Base-by-base conservation (phyloP, 2,113 vertebrate species). In the Archilochus colubris region DNA sequence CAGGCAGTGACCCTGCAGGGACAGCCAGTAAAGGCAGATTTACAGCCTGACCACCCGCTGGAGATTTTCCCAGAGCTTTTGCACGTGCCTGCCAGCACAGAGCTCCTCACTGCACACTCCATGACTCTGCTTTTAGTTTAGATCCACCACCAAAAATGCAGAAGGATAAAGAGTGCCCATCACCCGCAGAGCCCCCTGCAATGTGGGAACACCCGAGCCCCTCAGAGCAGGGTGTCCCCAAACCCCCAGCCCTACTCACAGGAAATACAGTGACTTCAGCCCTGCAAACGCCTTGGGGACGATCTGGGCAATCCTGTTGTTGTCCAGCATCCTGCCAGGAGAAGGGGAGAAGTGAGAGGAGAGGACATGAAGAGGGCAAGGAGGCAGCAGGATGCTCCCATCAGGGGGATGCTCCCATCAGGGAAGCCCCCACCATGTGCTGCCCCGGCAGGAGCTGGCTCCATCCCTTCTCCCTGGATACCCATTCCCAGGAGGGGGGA, bases 251-350 rank as follows among this genome's bases (percentile, higher is more conserved):
- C 23, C 27, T 13, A 58, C 97, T 98, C 86, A 97, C 95, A 98
- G 86, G 63, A 97, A 97, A 73, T 97, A 97, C 67, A 98, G 95
- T 3, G 96, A 97, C 67, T 77, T 88, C 61, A 97, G 91, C 23
- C 96, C 97, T 43, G 88, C 83, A 66, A 98, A 97, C 4, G 66
- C 69, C 1, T 81, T 80, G 6, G 96, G 96, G 40, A 82, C 15
- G 14, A 98, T 77, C 12, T 70, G 81, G 16, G 75, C 70, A 40
- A 98, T 91, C 75, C 91, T 91, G 92, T 97, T 98, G 86, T 97
- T 96, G 28, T 97, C 97, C 53, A 97, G 79, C 74, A 98, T 97
- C 79, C 96, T 97, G 44, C 43, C 21, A 48, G 73, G 24, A 68
- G 59, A 48, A 51, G 38, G 10, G 31, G 31, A 84, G 33, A 55